Percentiles rank a stretch among this genome's conserved stretches.
Evolutionary conservation across 2,888 invertebrate genomes (phyloP).

Genomic region (Chaetogeoica ovagalla): DNA sequence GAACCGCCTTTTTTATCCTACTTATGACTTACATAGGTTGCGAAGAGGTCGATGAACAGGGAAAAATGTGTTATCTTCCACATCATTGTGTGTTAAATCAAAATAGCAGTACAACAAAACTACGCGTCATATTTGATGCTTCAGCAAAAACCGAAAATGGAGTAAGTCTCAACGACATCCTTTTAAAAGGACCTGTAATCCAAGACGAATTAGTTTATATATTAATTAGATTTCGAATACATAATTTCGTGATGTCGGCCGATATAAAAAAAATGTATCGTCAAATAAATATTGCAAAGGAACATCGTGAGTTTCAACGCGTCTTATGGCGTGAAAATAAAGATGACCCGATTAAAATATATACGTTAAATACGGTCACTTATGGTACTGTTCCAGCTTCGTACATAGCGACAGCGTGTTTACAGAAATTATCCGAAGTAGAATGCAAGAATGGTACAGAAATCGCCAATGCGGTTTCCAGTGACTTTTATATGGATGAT

Average conservation of each 20-base stretch:
- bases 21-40: not conserved
- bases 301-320: constrained; percentile 11
- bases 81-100: not conserved
- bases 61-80: not conserved
- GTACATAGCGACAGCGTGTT: not conserved
- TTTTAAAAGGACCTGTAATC: not conserved
- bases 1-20: too few species aligned
- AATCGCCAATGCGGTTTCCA: not conserved
- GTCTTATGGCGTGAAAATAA: constrained; percentile 1
- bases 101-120: not conserved
- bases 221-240: too few species aligned
- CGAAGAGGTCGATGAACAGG: not conserved
- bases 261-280: not conserved
- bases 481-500: not conserved
- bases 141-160: not conserved
- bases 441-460: not conserved
- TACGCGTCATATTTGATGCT: not conserved
- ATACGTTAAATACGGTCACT: constrained; percentile 8
- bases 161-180: not conserved
- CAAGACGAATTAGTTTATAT: too few species aligned
- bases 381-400: constrained; percentile 11
- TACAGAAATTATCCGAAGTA: not conserved
- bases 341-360: not conserved
- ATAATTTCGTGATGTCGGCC: too few species aligned
- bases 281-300: not conserved